Evolutionary conservation across 2,888 invertebrate species (phyloP).

Genomic region (Trachelus tabidus): DNA sequence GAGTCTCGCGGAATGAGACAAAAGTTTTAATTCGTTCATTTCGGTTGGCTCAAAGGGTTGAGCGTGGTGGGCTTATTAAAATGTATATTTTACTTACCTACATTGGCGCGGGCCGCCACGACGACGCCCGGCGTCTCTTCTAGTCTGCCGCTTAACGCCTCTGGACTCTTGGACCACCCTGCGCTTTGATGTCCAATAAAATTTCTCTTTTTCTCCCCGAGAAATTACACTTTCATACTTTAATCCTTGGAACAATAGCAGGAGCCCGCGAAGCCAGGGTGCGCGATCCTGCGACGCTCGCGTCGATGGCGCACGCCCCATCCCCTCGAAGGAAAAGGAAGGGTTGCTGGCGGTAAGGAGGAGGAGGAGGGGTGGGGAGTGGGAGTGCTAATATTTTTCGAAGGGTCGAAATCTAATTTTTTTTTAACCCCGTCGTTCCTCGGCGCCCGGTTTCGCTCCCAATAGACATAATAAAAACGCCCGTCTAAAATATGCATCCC

Average conservation of each 20-base stretch:
- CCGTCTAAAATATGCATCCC: conserved; percentile 66
- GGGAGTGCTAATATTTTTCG: conserved; percentile 59
- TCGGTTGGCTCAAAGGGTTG: conserved; percentile 62
- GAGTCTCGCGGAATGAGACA: conserved; percentile 47
- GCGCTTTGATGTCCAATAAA: conserved; percentile 14
- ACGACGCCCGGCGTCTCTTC: neutral
- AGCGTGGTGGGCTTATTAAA: conserved; percentile 61
- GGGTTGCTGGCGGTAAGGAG: conserved; percentile 24
- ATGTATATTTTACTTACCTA: conserved; percentile 55
- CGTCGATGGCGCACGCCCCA: neutral
- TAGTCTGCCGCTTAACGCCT: neutral
- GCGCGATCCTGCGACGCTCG: neutral
- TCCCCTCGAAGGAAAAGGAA: conserved; percentile 16
- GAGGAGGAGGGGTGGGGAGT: neutral
- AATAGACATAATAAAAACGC: conserved; percentile 64
- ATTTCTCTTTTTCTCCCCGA: conserved; percentile 31
- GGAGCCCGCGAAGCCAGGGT: conserved; percentile 19
- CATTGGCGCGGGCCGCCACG: conserved; percentile 14
- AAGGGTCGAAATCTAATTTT: conserved; percentile 64
- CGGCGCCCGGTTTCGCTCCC: conserved; percentile 44
- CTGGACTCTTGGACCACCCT: neutral
- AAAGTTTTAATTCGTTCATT: conserved; percentile 67
- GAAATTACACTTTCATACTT: conserved; percentile 59
- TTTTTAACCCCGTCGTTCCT: conserved; percentile 40
- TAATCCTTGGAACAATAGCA: conserved; percentile 60